A percentile compares a stretch with the other conserved stretches of the same genome.
phyloP scores from a whole-genome alignment of 2,797 vertebrate genomes.

The Podargus strigoides region DNA sequence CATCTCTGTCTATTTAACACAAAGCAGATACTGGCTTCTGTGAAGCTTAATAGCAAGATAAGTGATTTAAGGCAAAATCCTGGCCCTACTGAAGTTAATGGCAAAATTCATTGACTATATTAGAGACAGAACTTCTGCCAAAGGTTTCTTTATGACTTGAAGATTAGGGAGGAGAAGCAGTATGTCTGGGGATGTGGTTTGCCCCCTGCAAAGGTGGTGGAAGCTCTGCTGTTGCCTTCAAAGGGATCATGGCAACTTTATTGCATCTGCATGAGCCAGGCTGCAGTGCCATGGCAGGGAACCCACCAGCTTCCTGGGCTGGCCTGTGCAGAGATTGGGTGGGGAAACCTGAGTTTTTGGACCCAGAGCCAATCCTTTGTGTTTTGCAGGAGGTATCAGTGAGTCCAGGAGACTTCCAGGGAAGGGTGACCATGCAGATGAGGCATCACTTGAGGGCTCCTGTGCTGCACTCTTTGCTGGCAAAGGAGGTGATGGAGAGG shows the following conservation, averaged over 20 bases:
- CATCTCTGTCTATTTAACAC: not conserved
- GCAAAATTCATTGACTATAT: not conserved
- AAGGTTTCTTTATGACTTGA: not conserved
- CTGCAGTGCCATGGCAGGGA: accelerated
- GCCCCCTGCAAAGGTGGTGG: not conserved
- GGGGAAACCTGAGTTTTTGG: not conserved
- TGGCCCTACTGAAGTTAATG: not conserved
- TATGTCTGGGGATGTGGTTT: not conserved
- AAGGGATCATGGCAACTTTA: not conserved
- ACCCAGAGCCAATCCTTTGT: not conserved
- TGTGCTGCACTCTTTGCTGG: not conserved
- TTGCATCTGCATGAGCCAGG: not conserved
- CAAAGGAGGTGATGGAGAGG: not conserved
- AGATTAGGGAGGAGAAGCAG: not conserved
- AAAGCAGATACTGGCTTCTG: not conserved
- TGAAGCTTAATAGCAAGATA: not conserved
- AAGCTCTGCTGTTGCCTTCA: not conserved
- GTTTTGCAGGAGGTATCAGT: not conserved
- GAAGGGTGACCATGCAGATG: not conserved
- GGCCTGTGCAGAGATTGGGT: accelerated
- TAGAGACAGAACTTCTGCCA: not conserved
- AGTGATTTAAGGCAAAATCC: not conserved
- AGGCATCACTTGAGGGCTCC: not conserved
- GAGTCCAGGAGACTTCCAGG: not conserved
- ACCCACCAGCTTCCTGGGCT: accelerated